A percentile compares a stretch with the other conserved stretches of the same genome.
Evolutionary conservation across 2,797 vertebrate species (phyloP).

Genomic region (Natrix natrix): DNA sequence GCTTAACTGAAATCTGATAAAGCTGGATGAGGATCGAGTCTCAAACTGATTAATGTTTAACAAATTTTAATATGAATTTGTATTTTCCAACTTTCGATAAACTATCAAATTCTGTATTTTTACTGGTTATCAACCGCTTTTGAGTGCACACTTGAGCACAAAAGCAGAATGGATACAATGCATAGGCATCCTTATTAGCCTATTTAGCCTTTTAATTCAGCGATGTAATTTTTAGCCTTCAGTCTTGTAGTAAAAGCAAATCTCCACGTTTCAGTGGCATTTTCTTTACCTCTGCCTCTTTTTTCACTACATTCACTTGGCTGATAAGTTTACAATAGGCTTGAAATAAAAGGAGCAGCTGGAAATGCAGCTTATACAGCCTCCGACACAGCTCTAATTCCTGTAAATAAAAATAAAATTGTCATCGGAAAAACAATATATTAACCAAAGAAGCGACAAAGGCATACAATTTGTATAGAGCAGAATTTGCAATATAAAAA

Average conservation of each 20-base stretch:
- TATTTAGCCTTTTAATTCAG: neutral
- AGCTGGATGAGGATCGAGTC: neutral
- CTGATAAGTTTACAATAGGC: conserved; percentile 97
- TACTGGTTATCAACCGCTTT: neutral
- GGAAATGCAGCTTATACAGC: conserved; percentile 97
- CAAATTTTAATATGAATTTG: neutral
- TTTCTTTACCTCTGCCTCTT: conserved; percentile 88
- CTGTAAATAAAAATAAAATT: conserved; percentile 69
- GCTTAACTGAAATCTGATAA: neutral
- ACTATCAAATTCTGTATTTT: neutral
- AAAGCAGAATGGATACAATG: neutral
- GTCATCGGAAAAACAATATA: conserved; percentile 21
- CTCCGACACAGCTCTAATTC: conserved; percentile 95
- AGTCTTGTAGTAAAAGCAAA: neutral
- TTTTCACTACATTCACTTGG: conserved; percentile 91
- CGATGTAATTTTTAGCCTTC: neutral
- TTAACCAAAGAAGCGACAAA: conserved; percentile 8
- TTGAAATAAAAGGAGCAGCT: conserved; percentile 96
- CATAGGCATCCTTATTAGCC: neutral
- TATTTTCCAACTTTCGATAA: neutral
- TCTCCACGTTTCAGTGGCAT: neutral
- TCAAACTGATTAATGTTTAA: neutral
- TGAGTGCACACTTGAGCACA: neutral
- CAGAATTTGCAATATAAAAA: conserved; percentile 45
- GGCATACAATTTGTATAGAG: conserved; percentile 46